These are phyloP conservation scores for Carabus problematicus DNA, from an alignment of 2,888 invertebrate species.

Conservation along the genomic window DNA sequence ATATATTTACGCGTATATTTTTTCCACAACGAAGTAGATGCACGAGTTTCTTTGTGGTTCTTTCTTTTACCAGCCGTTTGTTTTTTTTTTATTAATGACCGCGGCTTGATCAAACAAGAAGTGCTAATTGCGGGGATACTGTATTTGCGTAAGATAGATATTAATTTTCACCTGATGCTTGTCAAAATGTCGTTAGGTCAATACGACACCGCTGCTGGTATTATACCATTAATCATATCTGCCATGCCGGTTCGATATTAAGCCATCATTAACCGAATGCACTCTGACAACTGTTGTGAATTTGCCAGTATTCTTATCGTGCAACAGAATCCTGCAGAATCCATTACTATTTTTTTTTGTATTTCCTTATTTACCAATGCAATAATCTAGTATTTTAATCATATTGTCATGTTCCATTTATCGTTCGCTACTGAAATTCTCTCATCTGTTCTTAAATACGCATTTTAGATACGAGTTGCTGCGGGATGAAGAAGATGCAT, in stretches of 20 bases:
- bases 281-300: slow-evolving; percentile 38
- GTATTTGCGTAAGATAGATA: slow-evolving; percentile 40
- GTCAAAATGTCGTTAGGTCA: slow-evolving; percentile 43
- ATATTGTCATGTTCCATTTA: background rate
- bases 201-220: slow-evolving; percentile 28
- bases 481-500: no score
- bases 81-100: background rate
- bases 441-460: no score
- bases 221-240: slow-evolving; percentile 40
- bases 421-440: no score
- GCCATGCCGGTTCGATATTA: slow-evolving; percentile 29
- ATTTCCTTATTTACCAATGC: slow-evolving; percentile 34
- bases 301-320: slow-evolving; percentile 41
- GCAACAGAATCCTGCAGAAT: slow-evolving; percentile 13
- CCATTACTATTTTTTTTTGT: slow-evolving; percentile 37
- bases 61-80: background rate
- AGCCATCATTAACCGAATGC: slow-evolving; percentile 40
- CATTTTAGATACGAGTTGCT: no score
- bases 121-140: slow-evolving; percentile 25
- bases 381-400: slow-evolving; percentile 5
- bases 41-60: background rate
- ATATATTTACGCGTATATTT: background rate
- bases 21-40: background rate
- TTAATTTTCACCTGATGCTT: slow-evolving; percentile 41
- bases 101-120: slow-evolving; percentile 28